Base-by-base conservation (phyloP, 2,113 vertebrate species). In the Hypanus sabinus region DNA sequence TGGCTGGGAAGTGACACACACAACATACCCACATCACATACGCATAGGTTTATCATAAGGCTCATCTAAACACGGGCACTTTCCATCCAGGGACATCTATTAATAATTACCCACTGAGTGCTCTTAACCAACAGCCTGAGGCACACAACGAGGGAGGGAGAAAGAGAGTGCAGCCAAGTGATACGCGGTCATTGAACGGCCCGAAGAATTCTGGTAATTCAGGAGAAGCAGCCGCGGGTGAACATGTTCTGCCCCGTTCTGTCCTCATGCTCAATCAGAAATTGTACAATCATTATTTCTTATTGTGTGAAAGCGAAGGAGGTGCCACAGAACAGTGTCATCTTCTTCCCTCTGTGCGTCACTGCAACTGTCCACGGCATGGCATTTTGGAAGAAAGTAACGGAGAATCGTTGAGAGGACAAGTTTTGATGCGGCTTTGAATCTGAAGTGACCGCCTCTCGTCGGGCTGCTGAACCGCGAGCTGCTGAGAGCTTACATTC, bases 31-130 rank as follows among this genome's bases (percentile, higher is more conserved):
- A 88, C 81, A 46, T 71, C 55, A 70, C 88, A 70, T 57, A 83
- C 94, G 93, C 94, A 94, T 94, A 94, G 18, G 95, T 95, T 94
- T 94, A 30, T 95, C 95, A 95, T 94, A 95, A 95, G 95, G 94
- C 95, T 94, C 93, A 94, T 94, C 81, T 60, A 93, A 62, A 68
- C 62, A 33, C 94, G 94, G 57, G 76, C 94, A 24, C 88, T n/a
- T 65, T 87, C 94, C 30, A 94, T 88, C 95, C 94, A 95, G 94
- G 94, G 75, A 94, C 75, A 95, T 94, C 96, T 95, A 94, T 97
- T 95, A 97, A 97, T 97, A 94, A 97, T 97, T 97, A 97, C 94
- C 96, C 95, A 95, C 93, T 95, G 94, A 95, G 38, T 96, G 95
- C 96, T 96, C 96, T 96, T 94, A 95, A 95, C 94, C 94, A 71